Evolutionary conservation across 2,797 vertebrate genomes (phyloP), one percentile per base, ranked within the genome.

Genomic region (Centropyge bicolor): DNA sequence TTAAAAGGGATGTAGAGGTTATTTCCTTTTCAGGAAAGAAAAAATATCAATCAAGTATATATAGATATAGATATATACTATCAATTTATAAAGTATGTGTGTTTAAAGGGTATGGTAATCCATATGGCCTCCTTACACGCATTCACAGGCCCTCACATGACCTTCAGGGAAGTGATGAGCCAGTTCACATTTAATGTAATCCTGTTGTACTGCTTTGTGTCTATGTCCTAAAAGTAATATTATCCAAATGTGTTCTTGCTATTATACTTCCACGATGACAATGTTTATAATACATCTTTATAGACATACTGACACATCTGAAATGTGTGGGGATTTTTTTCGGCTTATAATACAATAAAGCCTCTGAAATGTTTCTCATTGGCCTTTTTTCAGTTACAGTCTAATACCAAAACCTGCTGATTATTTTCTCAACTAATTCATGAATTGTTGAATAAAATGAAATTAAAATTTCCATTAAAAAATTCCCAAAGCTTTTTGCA

Each of bases 331-430:
- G 6, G 51, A 3, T 72, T 70, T 78, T 88, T 89, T 86, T 38
- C 2, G 8, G 83, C 66, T 86, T 91, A 88, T 90, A 78, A 89
- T 87, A 84, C 82, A 94, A 93, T 93, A 94, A 94, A 94, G 49
- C 77, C 35, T 90, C 20, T 84, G 64, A 88, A 86, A 90, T 79
- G 20, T 70, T 82, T 75, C 11, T 70, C 38, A 57, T 22, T 67
- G 31, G 13, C 1, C 1, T 52, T 74, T 56, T 43, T 22, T 46
- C 27, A 70, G n/a, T 59, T 71, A 74, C 22, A 54, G 31, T 78
- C 27, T 35, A 61, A 46, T 72, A 35, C 9, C 12, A 49, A 43
- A 31, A 36, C 61, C 35, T 22, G 10, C 0, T 4, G 6, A 59
- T 7, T 56, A 17, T 41, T 62, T 63, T n/a, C 51, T 52, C 8